A percentile compares a stretch with the other conserved stretches of the same genome.
phyloP scores from a whole-genome alignment of 2,888 invertebrate species.

The Tenthredo notha region DNA sequence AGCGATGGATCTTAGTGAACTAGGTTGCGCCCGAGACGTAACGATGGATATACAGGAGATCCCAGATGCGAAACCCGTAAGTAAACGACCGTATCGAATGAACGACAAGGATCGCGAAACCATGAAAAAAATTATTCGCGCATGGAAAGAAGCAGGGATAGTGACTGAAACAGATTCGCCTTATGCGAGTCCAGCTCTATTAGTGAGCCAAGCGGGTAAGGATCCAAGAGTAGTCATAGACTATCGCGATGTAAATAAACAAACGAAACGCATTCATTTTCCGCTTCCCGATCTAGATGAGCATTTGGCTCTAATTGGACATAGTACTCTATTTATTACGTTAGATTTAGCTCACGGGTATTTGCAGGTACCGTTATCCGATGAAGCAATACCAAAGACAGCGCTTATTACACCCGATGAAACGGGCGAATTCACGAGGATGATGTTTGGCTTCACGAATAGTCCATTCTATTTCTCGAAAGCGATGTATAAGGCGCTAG shows the following conservation, averaged over 20 bases:
- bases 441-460: conserved; percentile 51
- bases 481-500: background rate
- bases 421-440: conserved; percentile 52
- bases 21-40: conserved; percentile 54
- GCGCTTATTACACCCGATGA: conserved; percentile 49
- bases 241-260: conserved; percentile 55
- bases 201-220: too few relatives aligned
- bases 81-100: conserved; percentile 52
- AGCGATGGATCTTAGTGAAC: conserved; percentile 55
- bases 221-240: conserved; percentile 19
- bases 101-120: conserved; percentile 52
- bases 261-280: conserved; percentile 53
- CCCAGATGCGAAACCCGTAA: conserved; percentile 51
- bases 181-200: too few relatives aligned
- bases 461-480: background rate
- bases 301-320: conserved; percentile 44
- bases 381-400: conserved; percentile 32
- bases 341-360: conserved; percentile 45
- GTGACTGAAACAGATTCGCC: too few relatives aligned
- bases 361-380: conserved; percentile 27
- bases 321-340: background rate
- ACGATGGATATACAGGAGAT: conserved; percentile 59
- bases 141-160: too few relatives aligned
- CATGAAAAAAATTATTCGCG: conserved; percentile 56
- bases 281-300: conserved; percentile 57